Evolutionary conservation across 2,113 vertebrate genomes (phyloP), one percentile per base, ranked within the genome.

Genomic region (Peromyscus polionotus): DNA sequence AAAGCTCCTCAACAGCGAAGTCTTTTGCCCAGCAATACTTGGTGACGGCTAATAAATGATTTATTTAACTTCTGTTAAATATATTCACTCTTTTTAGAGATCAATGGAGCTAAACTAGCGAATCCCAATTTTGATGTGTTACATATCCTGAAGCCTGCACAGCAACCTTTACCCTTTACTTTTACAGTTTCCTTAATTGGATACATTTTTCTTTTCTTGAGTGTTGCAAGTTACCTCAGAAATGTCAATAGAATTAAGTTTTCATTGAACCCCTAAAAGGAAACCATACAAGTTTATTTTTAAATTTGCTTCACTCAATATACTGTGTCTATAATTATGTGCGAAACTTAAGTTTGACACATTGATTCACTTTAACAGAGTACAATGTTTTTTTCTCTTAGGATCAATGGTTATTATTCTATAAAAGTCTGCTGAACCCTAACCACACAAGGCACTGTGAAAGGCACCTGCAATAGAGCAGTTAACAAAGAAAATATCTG

Each of bases 51-150:
- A 94, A 95, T 94, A 86, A 91, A 68, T 96, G 61, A 96, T 94
- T 79, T 93, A 95, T 94, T 94, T 95, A 97, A 95, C 22, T 94
- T 90, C 67, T 80, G 57, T 95, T 94, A 97, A 84, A 96, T 81
- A 57, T 76, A 79, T 84, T 94, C 39, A 79, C 16, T 90, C 31
- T 4, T 94, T 87, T 96, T 19, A 87, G 22, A 93, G 20, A 91
- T 93, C 57, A 92, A 5, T 72, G 14, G 51, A 95, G 54, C 86
- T 42, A 57, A 97, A 72, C 10, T 33, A 79, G 59, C 68, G 67
- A 93, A 95, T 92, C 39, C 65, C 31, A 59, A 85, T n/a, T 94
- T 75, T 70, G 42, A 76, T 80, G 11, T 76, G 20, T 85, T 91
- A 87, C 42, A 28, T 79, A 76, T 39, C 36, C 33, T 89, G 28